A percentile compares a stretch with the other conserved stretches of the same genome.
Evolutionary conservation across 2,888 invertebrate species (phyloP).

Genomic region (Andrena haemorrhoa): DNA sequence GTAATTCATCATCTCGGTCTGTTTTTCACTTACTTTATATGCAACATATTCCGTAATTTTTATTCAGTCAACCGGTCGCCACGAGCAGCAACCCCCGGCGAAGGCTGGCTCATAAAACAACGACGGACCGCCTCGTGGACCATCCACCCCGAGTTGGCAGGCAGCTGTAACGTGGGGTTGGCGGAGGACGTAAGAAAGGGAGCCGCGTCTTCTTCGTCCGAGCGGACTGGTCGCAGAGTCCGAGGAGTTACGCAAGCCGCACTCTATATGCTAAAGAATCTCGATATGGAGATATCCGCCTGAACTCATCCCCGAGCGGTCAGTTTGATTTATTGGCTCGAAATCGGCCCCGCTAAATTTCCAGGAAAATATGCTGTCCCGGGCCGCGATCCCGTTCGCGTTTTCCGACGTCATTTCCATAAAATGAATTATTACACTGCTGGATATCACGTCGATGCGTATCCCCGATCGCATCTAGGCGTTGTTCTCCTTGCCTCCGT

Average conservation of each 20-base stretch:
- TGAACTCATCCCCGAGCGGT: conserved; percentile 74
- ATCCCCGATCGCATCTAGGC: conserved; percentile 17
- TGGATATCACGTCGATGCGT: conserved; percentile 51
- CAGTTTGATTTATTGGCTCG: conserved; percentile 84
- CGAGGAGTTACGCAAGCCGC: conserved; percentile 78
- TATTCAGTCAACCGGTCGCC: conserved; percentile 81
- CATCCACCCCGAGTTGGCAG: conserved; percentile 25
- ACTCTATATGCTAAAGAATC: conserved; percentile 82
- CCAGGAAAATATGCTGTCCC: conserved; percentile 82
- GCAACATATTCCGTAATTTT: conserved; percentile 85
- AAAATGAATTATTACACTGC: conserved; percentile 81
- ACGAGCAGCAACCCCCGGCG: conserved; percentile 48
- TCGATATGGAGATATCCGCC: conserved; percentile 76
- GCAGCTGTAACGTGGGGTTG: conserved; percentile 34
- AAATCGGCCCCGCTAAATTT: conserved; percentile 83
- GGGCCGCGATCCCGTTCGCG: conserved; percentile 28
- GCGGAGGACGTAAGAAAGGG: conserved; percentile 30
- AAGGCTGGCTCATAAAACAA: conserved; percentile 67
- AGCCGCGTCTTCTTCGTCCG: conserved; percentile 58
- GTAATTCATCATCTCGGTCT: conserved; percentile 85
- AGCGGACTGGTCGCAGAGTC: conserved; percentile 60
- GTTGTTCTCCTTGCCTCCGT: conserved; percentile 7
- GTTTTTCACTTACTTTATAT: conserved; percentile 85
- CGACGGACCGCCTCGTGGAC: conserved; percentile 49
- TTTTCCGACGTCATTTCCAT: conserved; percentile 75